Conservation (phyloP, 1,140 invertebrate genomes). For the Brevipalpus yothersi region DNA sequence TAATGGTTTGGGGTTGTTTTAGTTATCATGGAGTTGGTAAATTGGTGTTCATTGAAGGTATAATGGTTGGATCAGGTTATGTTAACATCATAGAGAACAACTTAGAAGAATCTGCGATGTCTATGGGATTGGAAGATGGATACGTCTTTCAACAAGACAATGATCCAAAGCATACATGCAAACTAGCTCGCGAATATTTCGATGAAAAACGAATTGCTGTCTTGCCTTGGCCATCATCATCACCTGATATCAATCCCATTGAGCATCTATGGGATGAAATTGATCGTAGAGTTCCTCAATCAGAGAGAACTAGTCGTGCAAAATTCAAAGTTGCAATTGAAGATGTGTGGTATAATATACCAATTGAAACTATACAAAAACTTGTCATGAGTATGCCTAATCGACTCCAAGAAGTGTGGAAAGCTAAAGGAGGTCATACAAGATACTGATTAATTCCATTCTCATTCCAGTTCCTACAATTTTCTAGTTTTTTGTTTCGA, state of each 20-base stretch:
- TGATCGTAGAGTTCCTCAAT: neutral
- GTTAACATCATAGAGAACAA: constrained; percentile 6
- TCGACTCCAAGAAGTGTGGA: neutral
- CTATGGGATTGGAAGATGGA: neutral
- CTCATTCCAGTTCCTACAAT: too few species aligned
- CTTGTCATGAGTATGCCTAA: neutral
- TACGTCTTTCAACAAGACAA: neutral
- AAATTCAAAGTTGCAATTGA: neutral
- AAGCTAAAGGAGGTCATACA: neutral
- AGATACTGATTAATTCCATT: neutral
- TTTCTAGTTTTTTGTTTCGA: too few species aligned
- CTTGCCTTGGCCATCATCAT: neutral
- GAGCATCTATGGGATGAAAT: neutral
- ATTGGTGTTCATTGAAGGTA: neutral
- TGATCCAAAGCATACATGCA: neutral
- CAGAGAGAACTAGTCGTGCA: neutral
- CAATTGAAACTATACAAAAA: neutral
- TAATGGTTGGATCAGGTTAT: constrained; percentile 3
- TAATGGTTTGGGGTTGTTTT: constrained; percentile 8
- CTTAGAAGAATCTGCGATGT: neutral
- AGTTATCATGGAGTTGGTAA: neutral
- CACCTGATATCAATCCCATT: neutral
- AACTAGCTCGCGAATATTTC: neutral
- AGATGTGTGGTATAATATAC: neutral
- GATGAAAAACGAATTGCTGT: neutral